Conservation (phyloP, 2,888 invertebrate genomes). For the Apodemia hepburni region DNA sequence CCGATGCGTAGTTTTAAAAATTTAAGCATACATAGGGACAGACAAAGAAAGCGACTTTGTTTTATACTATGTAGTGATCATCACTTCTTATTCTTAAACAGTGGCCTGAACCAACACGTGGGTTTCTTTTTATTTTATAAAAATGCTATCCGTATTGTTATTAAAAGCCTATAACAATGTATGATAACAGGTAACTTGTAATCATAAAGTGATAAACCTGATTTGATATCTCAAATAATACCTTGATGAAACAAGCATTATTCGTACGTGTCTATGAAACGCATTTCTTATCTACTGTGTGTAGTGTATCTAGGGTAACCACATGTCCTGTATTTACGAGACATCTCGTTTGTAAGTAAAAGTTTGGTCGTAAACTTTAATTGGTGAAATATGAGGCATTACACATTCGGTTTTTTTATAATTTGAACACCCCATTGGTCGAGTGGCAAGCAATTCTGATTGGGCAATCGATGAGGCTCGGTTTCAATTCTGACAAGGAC, state of each 20-base stretch:
- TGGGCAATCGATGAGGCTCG: too few relatives aligned
- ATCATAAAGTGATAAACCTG: not conserved
- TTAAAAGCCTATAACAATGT: not conserved
- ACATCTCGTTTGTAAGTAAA: not conserved
- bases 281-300: not conserved
- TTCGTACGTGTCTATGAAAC: not conserved
- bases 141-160: not conserved
- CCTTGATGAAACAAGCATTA: not conserved
- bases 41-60: too few relatives aligned
- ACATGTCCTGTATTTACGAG: not conserved
- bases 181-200: not conserved
- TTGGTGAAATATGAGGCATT: too few relatives aligned
- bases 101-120: not conserved
- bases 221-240: constrained; percentile 2
- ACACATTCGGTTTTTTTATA: too few relatives aligned
- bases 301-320: not conserved
- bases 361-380: not conserved
- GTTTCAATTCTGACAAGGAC: too few relatives aligned
- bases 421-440: too few relatives aligned
- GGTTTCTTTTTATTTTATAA: not conserved
- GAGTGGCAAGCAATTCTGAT: too few relatives aligned
- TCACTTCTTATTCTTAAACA: too few relatives aligned
- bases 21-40: too few relatives aligned
- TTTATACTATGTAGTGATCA: too few relatives aligned
- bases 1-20: too few relatives aligned